Evolutionary conservation across 2,888 invertebrate species (phyloP).

Genomic region (Mythimna lalbum): DNA sequence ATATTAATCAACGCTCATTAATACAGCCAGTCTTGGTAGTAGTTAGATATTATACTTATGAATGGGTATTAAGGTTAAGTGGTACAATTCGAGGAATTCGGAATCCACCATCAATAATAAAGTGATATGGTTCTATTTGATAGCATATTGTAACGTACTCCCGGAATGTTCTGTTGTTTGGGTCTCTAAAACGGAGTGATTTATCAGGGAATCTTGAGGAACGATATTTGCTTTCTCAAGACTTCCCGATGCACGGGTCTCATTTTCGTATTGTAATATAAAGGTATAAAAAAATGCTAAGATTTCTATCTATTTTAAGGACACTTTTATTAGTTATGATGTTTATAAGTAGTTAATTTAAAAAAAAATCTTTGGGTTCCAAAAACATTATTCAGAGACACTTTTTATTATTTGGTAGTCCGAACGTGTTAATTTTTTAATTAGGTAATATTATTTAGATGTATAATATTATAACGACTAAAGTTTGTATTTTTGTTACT

Average conservation of each 20-base stretch:
- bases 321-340: neutral
- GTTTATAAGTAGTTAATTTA: too few species aligned
- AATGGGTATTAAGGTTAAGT: neutral
- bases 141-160: conserved; percentile 10
- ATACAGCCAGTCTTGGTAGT: neutral
- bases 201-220: neutral
- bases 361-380: too few species aligned
- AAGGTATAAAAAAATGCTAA: neutral
- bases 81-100: conserved; percentile 25
- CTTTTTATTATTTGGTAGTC: too few species aligned
- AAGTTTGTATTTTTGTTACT: too few species aligned
- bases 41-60: too few species aligned
- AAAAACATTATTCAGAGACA: too few species aligned
- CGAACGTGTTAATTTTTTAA: too few species aligned
- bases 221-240: too few species aligned
- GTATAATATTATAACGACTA: too few species aligned
- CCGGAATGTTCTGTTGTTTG: conserved; percentile 2
- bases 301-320: neutral
- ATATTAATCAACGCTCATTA: neutral
- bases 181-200: neutral
- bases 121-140: conserved; percentile 17
- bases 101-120: conserved; percentile 21
- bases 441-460: too few species aligned
- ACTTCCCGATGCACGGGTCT: too few species aligned
- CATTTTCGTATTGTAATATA: too few species aligned